phyloP scores from a whole-genome alignment of 2,797 vertebrate genomes.

The Micrastur ruficollis region DNA sequence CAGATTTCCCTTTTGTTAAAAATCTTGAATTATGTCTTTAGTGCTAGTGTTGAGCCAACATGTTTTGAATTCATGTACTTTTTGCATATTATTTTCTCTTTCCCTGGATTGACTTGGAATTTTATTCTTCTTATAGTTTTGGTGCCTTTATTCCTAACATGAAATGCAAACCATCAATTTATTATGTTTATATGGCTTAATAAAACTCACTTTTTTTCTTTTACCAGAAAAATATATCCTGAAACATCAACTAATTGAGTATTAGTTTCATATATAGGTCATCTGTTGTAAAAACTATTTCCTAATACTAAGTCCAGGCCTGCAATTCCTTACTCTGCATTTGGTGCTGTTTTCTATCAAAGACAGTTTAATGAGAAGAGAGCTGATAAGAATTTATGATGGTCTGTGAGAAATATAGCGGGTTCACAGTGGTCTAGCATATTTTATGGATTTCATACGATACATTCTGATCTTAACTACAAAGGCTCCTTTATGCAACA shows the following conservation, averaged over 20 bases:
- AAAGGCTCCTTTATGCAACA: not conserved
- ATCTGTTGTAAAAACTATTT: not conserved
- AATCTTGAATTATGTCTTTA: not conserved
- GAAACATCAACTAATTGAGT: not conserved
- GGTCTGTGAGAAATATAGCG: not conserved
- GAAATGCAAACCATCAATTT: not conserved
- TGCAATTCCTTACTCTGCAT: not conserved
- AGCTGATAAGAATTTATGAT: not conserved
- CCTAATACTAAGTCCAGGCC: not conserved
- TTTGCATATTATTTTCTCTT: not conserved
- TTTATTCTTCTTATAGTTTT: not conserved
- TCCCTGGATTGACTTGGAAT: not conserved
- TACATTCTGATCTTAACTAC: not conserved
- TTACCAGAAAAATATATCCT: not conserved
- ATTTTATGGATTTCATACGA: not conserved
- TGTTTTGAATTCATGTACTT: not conserved
- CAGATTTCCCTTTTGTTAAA: not conserved
- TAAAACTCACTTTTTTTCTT: not conserved
- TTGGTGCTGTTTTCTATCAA: not conserved
- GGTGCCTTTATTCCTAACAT: not conserved
- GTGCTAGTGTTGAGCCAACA: not conserved
- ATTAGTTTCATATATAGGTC: not conserved
- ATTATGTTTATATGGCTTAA: not conserved
- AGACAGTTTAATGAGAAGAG: not conserved
- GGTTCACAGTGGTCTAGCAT: not conserved